phyloP scores from a whole-genome alignment of 2,888 invertebrate genomes.

The Agrypnus murinus region DNA sequence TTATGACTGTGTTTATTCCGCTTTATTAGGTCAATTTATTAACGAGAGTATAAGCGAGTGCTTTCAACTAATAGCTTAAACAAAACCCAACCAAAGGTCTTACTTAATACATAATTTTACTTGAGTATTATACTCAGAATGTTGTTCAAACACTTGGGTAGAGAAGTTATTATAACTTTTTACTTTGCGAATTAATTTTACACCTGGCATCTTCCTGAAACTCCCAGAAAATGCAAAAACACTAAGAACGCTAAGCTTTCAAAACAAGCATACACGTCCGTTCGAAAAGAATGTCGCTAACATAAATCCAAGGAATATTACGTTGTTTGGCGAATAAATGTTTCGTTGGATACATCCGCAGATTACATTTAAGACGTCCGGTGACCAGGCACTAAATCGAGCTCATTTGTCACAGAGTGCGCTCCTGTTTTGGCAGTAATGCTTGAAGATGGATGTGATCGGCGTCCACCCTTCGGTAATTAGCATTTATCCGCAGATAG shows the following conservation, averaged over 20 bases:
- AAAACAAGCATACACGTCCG: conserved; percentile 24
- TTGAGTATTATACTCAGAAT: conserved; percentile 17
- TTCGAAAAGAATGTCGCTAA: conserved; percentile 35
- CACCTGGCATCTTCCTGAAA: conserved; percentile 25
- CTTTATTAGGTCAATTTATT: neutral
- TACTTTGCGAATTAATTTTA: conserved; percentile 36
- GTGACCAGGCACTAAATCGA: conserved; percentile 39
- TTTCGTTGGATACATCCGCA: conserved; percentile 34
- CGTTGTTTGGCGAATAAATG: conserved; percentile 44
- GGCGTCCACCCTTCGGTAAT: conserved; percentile 39
- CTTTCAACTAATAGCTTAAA: no score
- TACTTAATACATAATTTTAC: conserved; percentile 26
- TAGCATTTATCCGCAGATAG: conserved; percentile 47
- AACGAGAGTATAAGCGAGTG: no score
- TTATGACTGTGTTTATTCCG: neutral
- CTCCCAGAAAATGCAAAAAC: conserved; percentile 2
- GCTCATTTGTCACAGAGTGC: conserved; percentile 47
- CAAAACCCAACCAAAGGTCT: no score
- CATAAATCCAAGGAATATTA: conserved; percentile 46
- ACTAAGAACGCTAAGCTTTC: conserved; percentile 8
- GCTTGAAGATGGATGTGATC: conserved; percentile 43
- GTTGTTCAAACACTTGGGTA: conserved; percentile 26
- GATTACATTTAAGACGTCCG: conserved; percentile 36
- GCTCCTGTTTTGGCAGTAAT: conserved; percentile 46
- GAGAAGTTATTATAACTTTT: conserved; percentile 36